Percentiles rank a stretch among this genome's conserved stretches.
Evolutionary conservation across 1,140 invertebrate species (phyloP).

Genomic region (Agrilus planipennis): DNA sequence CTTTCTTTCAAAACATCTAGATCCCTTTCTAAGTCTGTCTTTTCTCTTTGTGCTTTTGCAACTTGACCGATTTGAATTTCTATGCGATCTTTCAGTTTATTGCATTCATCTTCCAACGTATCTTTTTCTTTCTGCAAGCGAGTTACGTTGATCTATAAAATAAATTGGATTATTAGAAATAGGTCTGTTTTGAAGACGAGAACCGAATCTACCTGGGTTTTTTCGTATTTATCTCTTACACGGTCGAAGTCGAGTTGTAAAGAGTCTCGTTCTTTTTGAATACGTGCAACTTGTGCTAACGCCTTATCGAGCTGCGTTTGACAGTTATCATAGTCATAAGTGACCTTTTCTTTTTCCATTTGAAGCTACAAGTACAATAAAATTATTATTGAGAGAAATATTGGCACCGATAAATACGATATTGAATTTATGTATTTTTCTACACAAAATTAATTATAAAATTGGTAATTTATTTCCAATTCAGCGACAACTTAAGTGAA

Average conservation of each 20-base stretch:
- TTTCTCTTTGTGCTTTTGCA: slow-evolving; percentile 70
- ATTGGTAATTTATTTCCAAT: too few species aligned
- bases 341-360: slow-evolving; percentile 80
- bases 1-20: slow-evolving; percentile 75
- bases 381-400: slow-evolving; percentile 9
- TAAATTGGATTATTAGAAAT: background rate
- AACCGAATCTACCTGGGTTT: slow-evolving; percentile 58
- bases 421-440: too few species aligned
- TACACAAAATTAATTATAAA: too few species aligned
- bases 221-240: slow-evolving; percentile 78
- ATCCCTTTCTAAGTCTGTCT: slow-evolving; percentile 72
- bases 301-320: slow-evolving; percentile 84
- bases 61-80: slow-evolving; percentile 69
- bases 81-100: slow-evolving; percentile 65
- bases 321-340: slow-evolving; percentile 78
- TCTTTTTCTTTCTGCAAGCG: slow-evolving; percentile 82
- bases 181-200: background rate
- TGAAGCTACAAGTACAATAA: too few species aligned
- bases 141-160: slow-evolving; percentile 49
- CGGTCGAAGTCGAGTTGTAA: slow-evolving; percentile 74
- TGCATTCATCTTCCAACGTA: slow-evolving; percentile 63
- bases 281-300: slow-evolving; percentile 67
- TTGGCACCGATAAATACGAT: too few species aligned
- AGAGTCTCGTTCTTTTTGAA: slow-evolving; percentile 81
- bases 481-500: too few species aligned